Conservation (phyloP, 2,113 vertebrate genomes). For the Erythrocercus mccallii region DNA sequence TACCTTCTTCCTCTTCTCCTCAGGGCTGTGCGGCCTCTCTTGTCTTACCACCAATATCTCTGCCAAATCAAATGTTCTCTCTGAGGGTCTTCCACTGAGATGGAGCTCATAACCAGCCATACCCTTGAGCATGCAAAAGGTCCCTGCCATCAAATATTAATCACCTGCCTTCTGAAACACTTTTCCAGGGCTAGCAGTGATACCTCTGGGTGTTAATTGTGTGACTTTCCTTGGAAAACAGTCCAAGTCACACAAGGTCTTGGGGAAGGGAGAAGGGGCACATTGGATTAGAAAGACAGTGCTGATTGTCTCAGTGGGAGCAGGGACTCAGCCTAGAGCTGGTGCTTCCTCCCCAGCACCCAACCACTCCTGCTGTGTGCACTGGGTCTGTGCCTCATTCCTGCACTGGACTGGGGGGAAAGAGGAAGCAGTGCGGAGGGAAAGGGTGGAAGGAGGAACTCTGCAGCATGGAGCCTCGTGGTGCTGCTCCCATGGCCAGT, state of each 20-base stretch:
- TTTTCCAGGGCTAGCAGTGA: neutral
- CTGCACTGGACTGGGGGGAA: neutral
- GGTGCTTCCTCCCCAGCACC: neutral
- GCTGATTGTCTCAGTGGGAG: neutral
- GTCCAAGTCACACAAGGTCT: neutral
- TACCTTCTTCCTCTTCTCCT: neutral
- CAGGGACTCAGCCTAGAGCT: neutral
- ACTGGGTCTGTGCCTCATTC: neutral
- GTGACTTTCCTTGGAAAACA: neutral
- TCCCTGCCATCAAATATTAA: conserved; percentile 13
- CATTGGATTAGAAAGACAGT: neutral
- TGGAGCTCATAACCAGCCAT: neutral
- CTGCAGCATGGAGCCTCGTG: neutral
- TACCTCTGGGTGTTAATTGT: neutral
- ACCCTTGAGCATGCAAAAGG: neutral
- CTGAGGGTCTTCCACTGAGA: neutral
- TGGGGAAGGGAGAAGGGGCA: neutral
- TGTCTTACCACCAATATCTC: neutral
- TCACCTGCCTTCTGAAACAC: neutral
- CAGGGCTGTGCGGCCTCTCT: neutral
- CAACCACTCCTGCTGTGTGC: neutral
- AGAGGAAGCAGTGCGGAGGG: neutral
- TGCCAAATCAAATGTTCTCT: neutral
- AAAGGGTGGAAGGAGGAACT: neutral
- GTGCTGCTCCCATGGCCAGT: neutral